phyloP scores from a whole-genome alignment of 2,797 vertebrate species.

The Siniperca obscura region DNA sequence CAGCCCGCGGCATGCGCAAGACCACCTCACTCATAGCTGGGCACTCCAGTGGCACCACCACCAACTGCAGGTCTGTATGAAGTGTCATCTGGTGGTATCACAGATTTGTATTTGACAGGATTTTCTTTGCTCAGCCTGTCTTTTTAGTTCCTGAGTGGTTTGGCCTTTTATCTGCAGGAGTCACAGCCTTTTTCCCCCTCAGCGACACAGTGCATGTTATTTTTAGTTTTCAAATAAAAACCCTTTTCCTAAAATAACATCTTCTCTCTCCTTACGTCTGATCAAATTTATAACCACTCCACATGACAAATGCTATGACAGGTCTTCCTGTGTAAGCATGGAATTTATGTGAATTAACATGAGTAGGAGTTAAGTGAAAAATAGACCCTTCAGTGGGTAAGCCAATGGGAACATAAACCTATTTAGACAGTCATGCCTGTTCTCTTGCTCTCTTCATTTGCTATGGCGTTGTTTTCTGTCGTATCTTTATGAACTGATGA shows the following conservation, averaged over 20 bases:
- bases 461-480: not conserved
- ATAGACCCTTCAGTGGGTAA: slow-evolving; percentile 26
- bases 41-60: slow-evolving; percentile 82
- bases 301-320: not conserved
- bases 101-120: not conserved
- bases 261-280: slow-evolving; percentile 14
- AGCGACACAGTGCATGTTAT: slow-evolving; percentile 4
- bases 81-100: not conserved
- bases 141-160: not conserved
- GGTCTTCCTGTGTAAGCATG: slow-evolving; percentile 15
- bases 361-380: slow-evolving; percentile 41
- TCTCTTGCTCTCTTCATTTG: slow-evolving; percentile 15
- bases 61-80: slow-evolving; percentile 89
- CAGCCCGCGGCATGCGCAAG: slow-evolving; percentile 88
- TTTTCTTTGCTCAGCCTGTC: slow-evolving; percentile 1
- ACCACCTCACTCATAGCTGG: slow-evolving; percentile 90
- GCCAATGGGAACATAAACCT: slow-evolving; percentile 36
- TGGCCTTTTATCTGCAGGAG: slow-evolving; percentile 20
- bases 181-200: not conserved
- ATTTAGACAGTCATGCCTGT: slow-evolving; percentile 31
- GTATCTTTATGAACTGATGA: slow-evolving; percentile 4
- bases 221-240: slow-evolving; percentile 43
- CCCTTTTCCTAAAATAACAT: slow-evolving; percentile 39
- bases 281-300: slow-evolving; percentile 23
- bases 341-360: slow-evolving; percentile 9